phyloP scores from a whole-genome alignment of 2,888 invertebrate species.

The Linhomoeus sp. region DNA sequence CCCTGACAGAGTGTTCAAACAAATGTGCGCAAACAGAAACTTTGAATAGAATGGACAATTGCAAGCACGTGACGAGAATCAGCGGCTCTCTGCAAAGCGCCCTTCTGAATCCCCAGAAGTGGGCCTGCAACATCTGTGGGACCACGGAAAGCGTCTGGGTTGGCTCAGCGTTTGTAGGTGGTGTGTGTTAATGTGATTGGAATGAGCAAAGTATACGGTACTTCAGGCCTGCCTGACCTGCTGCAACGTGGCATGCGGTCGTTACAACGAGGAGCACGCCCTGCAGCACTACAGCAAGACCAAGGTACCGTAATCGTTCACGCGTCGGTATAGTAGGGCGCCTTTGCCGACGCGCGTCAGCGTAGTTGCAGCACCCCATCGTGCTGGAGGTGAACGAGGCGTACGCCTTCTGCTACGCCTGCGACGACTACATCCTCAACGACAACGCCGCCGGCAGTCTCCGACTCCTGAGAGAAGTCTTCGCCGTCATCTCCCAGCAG shows the following conservation, averaged over 20 bases:
- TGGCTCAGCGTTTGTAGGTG: conserved; percentile 12
- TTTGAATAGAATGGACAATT: conserved; percentile 28
- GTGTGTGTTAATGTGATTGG: no score
- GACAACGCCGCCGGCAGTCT: conserved; percentile 28
- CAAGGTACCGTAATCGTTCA: conserved; percentile 15
- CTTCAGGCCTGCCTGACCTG: conserved; percentile 29
- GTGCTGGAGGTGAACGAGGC: conserved; percentile 29
- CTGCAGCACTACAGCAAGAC: conserved; percentile 24
- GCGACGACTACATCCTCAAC: conserved; percentile 29
- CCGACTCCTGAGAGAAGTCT: conserved; percentile 16
- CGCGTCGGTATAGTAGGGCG: background rate
- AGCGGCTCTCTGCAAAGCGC: conserved; percentile 21
- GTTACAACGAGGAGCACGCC: conserved; percentile 28
- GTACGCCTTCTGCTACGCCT: conserved; percentile 29
- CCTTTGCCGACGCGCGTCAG: background rate
- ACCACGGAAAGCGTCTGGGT: conserved; percentile 30
- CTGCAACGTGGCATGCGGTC: conserved; percentile 28
- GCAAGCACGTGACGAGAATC: conserved; percentile 22
- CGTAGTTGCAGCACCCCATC: conserved; percentile 23
- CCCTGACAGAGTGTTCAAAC: no score
- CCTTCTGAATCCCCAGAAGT: conserved; percentile 28
- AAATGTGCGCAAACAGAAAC: no score
- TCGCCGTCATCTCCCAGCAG: background rate
- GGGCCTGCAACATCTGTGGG: conserved; percentile 26
- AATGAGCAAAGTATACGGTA: no score